phyloP scores from a whole-genome alignment of 1,140 invertebrate species.

The Cotesia glomerata region DNA sequence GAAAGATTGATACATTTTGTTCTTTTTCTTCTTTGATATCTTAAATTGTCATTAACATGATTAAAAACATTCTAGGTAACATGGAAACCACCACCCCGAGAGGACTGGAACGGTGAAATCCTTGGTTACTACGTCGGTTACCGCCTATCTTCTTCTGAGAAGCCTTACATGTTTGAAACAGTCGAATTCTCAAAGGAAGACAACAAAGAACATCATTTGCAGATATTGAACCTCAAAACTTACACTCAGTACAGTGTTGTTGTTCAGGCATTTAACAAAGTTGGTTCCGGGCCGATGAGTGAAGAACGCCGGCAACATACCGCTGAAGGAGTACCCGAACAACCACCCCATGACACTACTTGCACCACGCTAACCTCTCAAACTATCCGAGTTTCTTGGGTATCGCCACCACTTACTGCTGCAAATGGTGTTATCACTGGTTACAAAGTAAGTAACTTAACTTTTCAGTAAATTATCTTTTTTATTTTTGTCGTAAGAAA shows the following conservation, averaged over 20 bases:
- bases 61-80: conserved; percentile 59
- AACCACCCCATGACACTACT: conserved; percentile 88
- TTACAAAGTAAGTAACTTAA: conserved; percentile 73
- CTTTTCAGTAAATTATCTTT: neutral
- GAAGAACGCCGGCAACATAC: conserved; percentile 89
- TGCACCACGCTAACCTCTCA: conserved; percentile 92
- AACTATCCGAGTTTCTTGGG: conserved; percentile 92
- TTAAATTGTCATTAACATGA: too few relatives aligned
- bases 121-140: conserved; percentile 90
- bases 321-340: conserved; percentile 90
- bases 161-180: conserved; percentile 90
- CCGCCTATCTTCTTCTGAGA: conserved; percentile 86
- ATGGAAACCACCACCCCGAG: conserved; percentile 90
- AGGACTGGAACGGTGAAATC: conserved; percentile 93
- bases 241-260: conserved; percentile 95
- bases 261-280: conserved; percentile 94
- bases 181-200: conserved; percentile 91
- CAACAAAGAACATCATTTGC: conserved; percentile 85
- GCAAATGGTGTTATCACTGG: conserved; percentile 95
- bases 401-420: conserved; percentile 84
- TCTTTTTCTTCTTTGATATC: too few relatives aligned
- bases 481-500: too few relatives aligned
- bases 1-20: neutral
- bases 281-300: conserved; percentile 89
- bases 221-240: conserved; percentile 83